Percentiles rank a stretch among this genome's conserved stretches.
Conservation (phyloP, 2,113 vertebrate genomes). For the Daubentonia madagascariensis region DNA sequence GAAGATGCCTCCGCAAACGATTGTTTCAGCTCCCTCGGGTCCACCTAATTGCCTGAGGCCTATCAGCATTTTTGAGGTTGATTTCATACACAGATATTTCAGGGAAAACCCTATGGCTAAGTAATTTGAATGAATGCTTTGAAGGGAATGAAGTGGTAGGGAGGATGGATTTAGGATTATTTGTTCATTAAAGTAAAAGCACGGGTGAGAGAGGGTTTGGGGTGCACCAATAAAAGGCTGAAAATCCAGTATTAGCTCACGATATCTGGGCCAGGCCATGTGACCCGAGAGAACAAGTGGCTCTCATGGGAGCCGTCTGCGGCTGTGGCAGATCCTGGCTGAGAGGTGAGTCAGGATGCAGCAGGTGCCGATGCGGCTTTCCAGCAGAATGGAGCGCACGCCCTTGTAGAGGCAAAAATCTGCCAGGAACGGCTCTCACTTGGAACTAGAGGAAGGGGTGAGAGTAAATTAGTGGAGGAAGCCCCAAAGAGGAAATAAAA, state of each 20-base stretch:
- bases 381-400: background rate
- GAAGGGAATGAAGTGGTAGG: background rate
- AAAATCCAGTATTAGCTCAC: background rate
- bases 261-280: background rate
- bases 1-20: background rate
- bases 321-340: background rate
- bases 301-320: accelerated
- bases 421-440: background rate
- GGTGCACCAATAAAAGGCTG: background rate
- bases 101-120: slow-evolving; percentile 4
- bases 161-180: background rate
- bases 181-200: background rate
- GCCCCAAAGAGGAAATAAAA: background rate
- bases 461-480: background rate
- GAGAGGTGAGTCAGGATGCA: background rate
- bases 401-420: background rate
- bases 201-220: background rate
- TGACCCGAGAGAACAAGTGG: background rate
- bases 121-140: slow-evolving; percentile 20
- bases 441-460: background rate
- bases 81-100: background rate
- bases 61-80: background rate
- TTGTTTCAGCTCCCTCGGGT: background rate
- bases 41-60: slow-evolving; percentile 20
- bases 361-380: background rate